A percentile compares a stretch with the other conserved stretches of the same genome.
These are phyloP conservation scores for Drosophila tropicalis DNA, from an alignment of 1,140 invertebrate genomes.

Conservation along the genomic window DNA sequence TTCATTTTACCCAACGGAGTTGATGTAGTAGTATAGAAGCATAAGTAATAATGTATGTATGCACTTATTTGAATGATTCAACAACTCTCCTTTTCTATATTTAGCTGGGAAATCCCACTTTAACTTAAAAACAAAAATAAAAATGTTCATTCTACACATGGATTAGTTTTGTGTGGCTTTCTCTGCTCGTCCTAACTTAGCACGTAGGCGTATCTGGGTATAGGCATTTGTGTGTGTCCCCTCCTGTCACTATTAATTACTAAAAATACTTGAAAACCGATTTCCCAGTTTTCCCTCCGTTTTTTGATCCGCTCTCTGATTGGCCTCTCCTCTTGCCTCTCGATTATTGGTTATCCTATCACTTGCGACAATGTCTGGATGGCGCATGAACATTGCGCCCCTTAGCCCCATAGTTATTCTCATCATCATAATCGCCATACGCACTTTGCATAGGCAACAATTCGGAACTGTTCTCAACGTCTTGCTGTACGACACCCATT, in stretches of 20 bases:
- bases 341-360: slow-evolving; percentile 43
- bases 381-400: slow-evolving; percentile 57
- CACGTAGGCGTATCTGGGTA: slow-evolving; percentile 25
- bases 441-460: slow-evolving; percentile 67
- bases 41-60: slow-evolving; percentile 4
- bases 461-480: slow-evolving; percentile 74
- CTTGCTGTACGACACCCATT: slow-evolving; percentile 47
- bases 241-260: slow-evolving; percentile 34
- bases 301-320: slow-evolving; percentile 3
- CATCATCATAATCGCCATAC: slow-evolving; percentile 70
- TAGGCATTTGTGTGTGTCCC: slow-evolving; percentile 28
- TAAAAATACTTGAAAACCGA: slow-evolving; percentile 71
- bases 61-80: slow-evolving; percentile 36
- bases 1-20: not conserved
- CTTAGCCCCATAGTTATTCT: slow-evolving; percentile 69
- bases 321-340: not conserved
- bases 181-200: slow-evolving; percentile 2
- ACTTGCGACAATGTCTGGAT: slow-evolving; percentile 74
- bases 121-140: slow-evolving; percentile 20
- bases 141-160: slow-evolving; percentile 45
- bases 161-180: not conserved
- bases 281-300: slow-evolving; percentile 24
- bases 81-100: slow-evolving; percentile 16
- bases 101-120: not conserved
- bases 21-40: slow-evolving; percentile 28